A percentile compares a stretch with the other conserved stretches of the same genome.
Conservation (phyloP, 1,140 invertebrate species). For the Halyomorpha halys region DNA sequence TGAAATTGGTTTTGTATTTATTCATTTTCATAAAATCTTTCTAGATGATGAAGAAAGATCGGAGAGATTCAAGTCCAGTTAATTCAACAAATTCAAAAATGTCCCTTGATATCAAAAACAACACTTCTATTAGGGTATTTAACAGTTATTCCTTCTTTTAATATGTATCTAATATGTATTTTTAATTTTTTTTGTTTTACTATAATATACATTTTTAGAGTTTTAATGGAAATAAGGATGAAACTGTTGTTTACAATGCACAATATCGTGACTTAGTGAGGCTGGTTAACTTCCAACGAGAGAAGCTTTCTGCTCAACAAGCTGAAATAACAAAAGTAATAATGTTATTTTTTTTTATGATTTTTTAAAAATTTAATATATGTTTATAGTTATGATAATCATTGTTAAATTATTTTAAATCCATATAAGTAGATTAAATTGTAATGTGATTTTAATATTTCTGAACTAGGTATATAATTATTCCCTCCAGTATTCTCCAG, state of each 20-base stretch:
- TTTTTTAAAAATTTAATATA: too few species aligned
- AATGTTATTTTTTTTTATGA: too few species aligned
- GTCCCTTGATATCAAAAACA: constrained; percentile 5
- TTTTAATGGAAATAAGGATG: constrained; percentile 33
- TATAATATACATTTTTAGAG: background rate
- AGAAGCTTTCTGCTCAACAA: constrained; percentile 77
- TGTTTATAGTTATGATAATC: too few species aligned
- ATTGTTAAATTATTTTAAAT: too few species aligned
- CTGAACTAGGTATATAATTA: too few species aligned
- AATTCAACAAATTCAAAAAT: background rate
- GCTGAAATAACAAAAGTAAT: constrained; percentile 74
- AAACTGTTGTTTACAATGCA: constrained; percentile 41
- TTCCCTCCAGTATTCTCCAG: too few species aligned
- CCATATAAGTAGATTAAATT: too few species aligned
- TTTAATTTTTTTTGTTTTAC: background rate
- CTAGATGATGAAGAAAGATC: constrained; percentile 6
- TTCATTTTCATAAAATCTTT: background rate
- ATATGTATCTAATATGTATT: background rate
- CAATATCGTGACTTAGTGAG: constrained; percentile 70
- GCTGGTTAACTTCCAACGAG: constrained; percentile 79
- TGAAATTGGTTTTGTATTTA: background rate
- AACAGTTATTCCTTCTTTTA: too few species aligned
- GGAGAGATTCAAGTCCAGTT: background rate
- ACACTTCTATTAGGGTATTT: background rate
- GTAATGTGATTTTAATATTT: too few species aligned